phyloP scores from a whole-genome alignment of 2,888 invertebrate genomes.

The Dastarcus helophoroides region DNA sequence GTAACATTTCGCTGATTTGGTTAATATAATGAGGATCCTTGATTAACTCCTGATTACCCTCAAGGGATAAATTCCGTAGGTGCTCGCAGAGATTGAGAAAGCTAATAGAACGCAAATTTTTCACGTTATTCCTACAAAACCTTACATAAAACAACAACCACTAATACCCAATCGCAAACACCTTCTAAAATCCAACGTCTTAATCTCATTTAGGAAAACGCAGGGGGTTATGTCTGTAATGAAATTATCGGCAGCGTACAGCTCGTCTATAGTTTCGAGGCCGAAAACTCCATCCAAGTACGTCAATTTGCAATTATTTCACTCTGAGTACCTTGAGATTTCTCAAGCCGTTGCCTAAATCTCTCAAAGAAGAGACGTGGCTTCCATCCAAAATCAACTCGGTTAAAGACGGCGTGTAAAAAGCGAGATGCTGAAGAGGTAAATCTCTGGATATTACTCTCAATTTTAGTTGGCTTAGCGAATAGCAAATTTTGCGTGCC shows the following conservation, averaged over 20 bases:
- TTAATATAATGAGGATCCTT: no score
- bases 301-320: slow-evolving; percentile 51
- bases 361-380: slow-evolving; percentile 52
- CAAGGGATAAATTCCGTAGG: slow-evolving; percentile 29
- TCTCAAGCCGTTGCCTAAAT: slow-evolving; percentile 53
- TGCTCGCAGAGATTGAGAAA: slow-evolving; percentile 32
- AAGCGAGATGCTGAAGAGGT: slow-evolving; percentile 50
- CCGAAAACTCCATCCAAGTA: slow-evolving; percentile 59
- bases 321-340: slow-evolving; percentile 48
- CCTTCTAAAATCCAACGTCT: slow-evolving; percentile 37
- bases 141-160: slow-evolving; percentile 7
- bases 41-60: no score
- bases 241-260: slow-evolving; percentile 52
- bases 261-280: slow-evolving; percentile 46
- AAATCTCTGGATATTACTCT: slow-evolving; percentile 54
- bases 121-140: slow-evolving; percentile 30
- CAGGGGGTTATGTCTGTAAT: slow-evolving; percentile 51
- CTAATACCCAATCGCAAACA: slow-evolving; percentile 16
- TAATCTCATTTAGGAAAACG: slow-evolving; percentile 41
- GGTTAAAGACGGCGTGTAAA: slow-evolving; percentile 49
- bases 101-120: slow-evolving; percentile 25
- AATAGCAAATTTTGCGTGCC: no score
- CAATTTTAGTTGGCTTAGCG: slow-evolving; percentile 43
- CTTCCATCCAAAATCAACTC: slow-evolving; percentile 56
- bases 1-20: no score